These are phyloP conservation scores for Sphaerophoria rueppellii DNA, from an alignment of 2,888 invertebrate genomes.

Conservation along the genomic window DNA sequence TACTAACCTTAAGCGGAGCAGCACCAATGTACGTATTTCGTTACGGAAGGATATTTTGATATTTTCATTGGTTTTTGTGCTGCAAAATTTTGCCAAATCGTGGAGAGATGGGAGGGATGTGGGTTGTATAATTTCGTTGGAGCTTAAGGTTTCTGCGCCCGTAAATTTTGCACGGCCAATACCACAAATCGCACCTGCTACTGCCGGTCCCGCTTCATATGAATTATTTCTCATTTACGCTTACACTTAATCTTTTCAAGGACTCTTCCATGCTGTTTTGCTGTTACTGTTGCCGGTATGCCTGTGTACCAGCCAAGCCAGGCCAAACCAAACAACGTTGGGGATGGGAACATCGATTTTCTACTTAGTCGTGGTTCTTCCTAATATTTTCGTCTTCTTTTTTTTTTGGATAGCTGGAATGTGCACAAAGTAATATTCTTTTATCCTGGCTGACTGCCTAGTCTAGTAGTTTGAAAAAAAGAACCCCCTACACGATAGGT, in stretches of 20 bases:
- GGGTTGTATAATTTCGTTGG: constrained; percentile 36
- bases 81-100: constrained; percentile 25
- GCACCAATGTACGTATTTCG: not conserved
- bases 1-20: not conserved
- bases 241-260: constrained; percentile 53
- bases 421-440: constrained; percentile 15
- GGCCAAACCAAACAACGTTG: not conserved
- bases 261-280: constrained; percentile 28
- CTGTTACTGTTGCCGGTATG: not conserved
- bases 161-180: constrained; percentile 41
- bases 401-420: not conserved
- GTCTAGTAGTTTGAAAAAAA: not conserved
- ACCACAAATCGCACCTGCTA: constrained; percentile 53
- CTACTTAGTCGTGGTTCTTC: constrained; percentile 31
- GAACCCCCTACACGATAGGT: constrained; percentile 5
- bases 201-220: constrained; percentile 36
- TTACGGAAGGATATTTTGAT: constrained; percentile 34
- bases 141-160: constrained; percentile 25
- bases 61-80: constrained; percentile 48
- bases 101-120: constrained; percentile 11
- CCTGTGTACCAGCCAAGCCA: too few relatives aligned
- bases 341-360: constrained; percentile 31
- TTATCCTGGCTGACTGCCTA: not conserved
- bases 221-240: constrained; percentile 66
- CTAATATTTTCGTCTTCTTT: not conserved